phyloP scores from a whole-genome alignment of 2,113 vertebrate species.

The Nansenia antarctica region DNA sequence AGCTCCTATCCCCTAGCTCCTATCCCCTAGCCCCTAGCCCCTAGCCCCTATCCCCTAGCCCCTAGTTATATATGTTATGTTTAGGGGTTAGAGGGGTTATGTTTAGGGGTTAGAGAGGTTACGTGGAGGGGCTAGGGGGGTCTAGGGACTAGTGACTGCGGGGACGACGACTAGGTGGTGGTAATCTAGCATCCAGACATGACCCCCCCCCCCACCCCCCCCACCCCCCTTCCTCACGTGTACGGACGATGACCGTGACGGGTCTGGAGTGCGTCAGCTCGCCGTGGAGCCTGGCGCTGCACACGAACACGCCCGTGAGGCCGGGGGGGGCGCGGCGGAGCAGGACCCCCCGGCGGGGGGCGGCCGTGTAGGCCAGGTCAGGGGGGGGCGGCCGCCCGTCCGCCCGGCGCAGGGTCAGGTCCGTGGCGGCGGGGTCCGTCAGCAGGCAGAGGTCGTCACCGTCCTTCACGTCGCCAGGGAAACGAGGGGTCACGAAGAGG shows the following conservation, averaged over 20 bases:
- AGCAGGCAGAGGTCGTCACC: conserved; percentile 63
- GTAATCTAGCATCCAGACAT: no score
- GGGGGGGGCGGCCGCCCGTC: conserved; percentile 11
- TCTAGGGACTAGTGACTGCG: no score
- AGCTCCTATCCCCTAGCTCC: no score
- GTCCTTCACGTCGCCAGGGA: not conserved
- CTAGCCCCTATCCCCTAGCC: no score
- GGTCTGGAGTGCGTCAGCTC: conserved; percentile 26
- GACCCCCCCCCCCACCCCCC: no score
- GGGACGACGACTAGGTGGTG: no score
- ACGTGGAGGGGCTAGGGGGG: no score
- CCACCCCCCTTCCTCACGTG: no score
- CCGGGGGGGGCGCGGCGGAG: conserved; percentile 62
- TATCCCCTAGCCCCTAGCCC: no score
- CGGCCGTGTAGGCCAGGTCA: conserved; percentile 59
- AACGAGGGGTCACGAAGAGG: not conserved
- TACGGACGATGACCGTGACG: conserved; percentile 64
- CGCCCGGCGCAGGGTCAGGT: conserved; percentile 54
- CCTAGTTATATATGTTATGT: no score
- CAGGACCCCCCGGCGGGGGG: conserved; percentile 69
- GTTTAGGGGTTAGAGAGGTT: no score
- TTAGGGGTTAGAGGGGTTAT: no score
- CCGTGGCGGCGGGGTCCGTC: conserved; percentile 54
- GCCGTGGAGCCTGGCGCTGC: conserved; percentile 63
- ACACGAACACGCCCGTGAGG: conserved; percentile 68